Evolutionary conservation across 2,888 invertebrate species (phyloP).

Genomic region (Matsumyia berberina): DNA sequence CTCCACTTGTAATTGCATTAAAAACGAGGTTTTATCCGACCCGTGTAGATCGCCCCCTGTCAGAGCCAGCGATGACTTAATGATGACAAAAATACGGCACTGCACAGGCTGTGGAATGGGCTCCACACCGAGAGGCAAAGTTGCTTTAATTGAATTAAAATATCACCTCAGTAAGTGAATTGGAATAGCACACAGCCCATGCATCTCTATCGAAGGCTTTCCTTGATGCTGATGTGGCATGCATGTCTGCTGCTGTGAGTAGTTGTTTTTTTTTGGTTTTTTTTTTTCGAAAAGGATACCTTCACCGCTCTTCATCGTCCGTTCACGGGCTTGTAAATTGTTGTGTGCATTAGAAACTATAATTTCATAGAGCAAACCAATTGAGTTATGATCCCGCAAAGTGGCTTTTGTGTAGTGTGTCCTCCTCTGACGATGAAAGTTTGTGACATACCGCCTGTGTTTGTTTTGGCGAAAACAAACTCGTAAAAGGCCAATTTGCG

Average conservation of each 20-base stretch:
- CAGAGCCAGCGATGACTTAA: conserved; percentile 14
- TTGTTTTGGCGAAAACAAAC: conserved; percentile 59
- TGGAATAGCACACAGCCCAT: conserved; percentile 43
- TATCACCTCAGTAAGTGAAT: conserved; percentile 74
- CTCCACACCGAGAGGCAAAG: conserved; percentile 54
- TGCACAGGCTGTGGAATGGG: conserved; percentile 23
- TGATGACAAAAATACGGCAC: conserved; percentile 49
- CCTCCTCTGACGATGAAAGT: conserved; percentile 54
- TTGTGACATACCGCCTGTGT: conserved; percentile 52
- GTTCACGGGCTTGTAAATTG: not conserved
- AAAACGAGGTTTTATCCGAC: conserved; percentile 60
- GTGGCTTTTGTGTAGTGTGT: conserved; percentile 58
- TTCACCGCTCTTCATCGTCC: not conserved
- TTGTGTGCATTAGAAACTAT: conserved; percentile 67
- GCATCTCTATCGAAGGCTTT: conserved; percentile 53
- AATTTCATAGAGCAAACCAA: conserved; percentile 69
- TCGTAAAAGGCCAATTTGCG: conserved; percentile 75
- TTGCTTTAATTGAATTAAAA: conserved; percentile 76
- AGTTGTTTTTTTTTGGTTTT: conserved; percentile 30
- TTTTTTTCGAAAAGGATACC: conserved; percentile 29
- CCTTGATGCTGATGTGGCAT: conserved; percentile 34
- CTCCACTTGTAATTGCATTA: conserved; percentile 69
- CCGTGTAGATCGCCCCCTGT: not conserved
- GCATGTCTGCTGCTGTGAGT: conserved; percentile 21
- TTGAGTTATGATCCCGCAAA: conserved; percentile 72